Conservation (phyloP, 2,888 invertebrate species). For the Strigamia maritima region DNA sequence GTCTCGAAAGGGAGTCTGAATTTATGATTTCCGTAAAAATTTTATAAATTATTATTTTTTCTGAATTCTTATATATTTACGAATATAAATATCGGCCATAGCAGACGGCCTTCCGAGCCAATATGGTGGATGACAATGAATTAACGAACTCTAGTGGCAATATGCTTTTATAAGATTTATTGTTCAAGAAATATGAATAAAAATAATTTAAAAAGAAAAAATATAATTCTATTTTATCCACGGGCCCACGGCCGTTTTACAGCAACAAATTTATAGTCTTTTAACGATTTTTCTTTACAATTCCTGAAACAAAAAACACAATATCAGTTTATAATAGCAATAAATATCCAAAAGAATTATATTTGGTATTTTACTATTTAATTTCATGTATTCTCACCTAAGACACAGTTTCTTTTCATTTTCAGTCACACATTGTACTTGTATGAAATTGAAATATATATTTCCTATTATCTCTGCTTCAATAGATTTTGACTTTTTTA, state of each 20-base stretch:
- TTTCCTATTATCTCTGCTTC: neutral
- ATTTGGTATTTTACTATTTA: neutral
- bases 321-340: neutral
- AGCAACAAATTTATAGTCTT: neutral
- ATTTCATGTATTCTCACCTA: neutral
- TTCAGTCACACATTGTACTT: slow-evolving; percentile 24
- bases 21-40: neutral
- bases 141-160: too few relatives aligned
- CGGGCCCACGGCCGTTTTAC: neutral
- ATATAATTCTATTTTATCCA: neutral
- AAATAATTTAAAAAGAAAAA: neutral
- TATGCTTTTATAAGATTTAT: too few relatives aligned
- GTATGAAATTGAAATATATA: neutral
- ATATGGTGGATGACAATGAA: neutral
- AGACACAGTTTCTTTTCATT: neutral
- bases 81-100: neutral
- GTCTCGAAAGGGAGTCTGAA: neutral
- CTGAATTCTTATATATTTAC: neutral
- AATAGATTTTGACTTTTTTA: neutral
- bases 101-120: neutral
- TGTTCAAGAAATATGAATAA: neutral
- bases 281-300: neutral
- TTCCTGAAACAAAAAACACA: neutral
- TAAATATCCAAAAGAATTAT: neutral
- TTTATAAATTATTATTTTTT: neutral